phyloP scores from a whole-genome alignment of 1,140 invertebrate genomes.

The Heterodera schachtii region DNA sequence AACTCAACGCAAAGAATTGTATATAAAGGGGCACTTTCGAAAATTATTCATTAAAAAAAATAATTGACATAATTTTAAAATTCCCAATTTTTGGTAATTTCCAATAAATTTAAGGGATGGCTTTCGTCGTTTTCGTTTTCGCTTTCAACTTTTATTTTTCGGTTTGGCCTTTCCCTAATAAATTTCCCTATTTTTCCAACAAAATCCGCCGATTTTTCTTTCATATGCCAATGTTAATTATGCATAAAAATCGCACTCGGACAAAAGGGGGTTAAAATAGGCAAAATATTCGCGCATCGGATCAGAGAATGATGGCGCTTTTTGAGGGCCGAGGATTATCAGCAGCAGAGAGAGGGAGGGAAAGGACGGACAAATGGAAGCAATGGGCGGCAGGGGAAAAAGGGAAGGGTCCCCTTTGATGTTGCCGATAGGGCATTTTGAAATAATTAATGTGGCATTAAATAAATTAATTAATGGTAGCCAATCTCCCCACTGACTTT shows the following conservation, averaged over 20 bases:
- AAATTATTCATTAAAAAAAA: no score
- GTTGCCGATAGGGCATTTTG: neutral
- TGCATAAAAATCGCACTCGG: neutral
- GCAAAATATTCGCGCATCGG: slow-evolving; percentile 4
- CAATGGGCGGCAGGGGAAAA: neutral
- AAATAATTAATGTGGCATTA: no score
- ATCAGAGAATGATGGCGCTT: neutral
- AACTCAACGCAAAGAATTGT: no score
- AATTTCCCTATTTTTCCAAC: no score
- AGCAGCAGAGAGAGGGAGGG: neutral
- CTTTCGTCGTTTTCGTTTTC: no score
- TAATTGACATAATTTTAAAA: no score
- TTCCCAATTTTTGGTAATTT: no score
- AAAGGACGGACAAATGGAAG: neutral
- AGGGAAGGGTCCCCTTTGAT: neutral
- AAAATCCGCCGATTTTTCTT: neutral
- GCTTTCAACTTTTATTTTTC: no score
- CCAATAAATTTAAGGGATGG: no score
- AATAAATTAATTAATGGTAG: no score
- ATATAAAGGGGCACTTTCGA: no score
- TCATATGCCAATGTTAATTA: neutral
- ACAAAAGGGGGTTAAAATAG: neutral
- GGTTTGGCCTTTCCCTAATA: no score
- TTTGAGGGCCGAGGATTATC: neutral
- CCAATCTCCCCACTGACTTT: neutral